phyloP scores from a whole-genome alignment of 2,797 vertebrate genomes.

The Poeciliopsis gracilis region DNA sequence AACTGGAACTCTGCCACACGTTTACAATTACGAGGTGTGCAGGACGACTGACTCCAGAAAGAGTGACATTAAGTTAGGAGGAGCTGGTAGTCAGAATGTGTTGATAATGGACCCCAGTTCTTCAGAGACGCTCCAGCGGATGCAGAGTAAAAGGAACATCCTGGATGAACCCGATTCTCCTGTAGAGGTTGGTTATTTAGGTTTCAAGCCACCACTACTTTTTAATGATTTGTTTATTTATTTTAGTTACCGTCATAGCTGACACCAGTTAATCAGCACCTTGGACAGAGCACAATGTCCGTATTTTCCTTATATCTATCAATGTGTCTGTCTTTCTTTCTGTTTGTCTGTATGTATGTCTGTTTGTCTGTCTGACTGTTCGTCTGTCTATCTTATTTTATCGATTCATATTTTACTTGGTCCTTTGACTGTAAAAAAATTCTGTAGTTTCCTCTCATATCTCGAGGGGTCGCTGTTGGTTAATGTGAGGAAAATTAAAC shows the following conservation, averaged over 20 bases:
- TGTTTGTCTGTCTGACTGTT: neutral
- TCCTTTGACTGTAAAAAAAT: neutral
- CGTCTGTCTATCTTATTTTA: neutral
- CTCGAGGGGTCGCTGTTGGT: slow-evolving; percentile 79
- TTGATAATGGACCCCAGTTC: slow-evolving; percentile 58
- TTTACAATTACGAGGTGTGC: neutral
- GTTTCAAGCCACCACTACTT: neutral
- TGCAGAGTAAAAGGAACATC: slow-evolving; percentile 54
- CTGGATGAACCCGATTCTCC: slow-evolving; percentile 54
- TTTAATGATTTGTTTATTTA: neutral
- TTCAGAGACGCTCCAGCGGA: slow-evolving; percentile 62
- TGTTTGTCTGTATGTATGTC: neutral
- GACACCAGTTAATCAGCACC: slow-evolving; percentile 28
- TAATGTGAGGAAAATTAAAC: slow-evolving; percentile 31
- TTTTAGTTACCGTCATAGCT: neutral
- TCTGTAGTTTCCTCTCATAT: slow-evolving; percentile 47
- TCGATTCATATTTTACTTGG: neutral
- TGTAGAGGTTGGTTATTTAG: slow-evolving; percentile 45
- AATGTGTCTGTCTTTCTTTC: slow-evolving; percentile 14
- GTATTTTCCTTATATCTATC: neutral
- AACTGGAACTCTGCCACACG: slow-evolving; percentile 37
- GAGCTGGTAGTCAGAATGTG: slow-evolving; percentile 62
- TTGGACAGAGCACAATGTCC: slow-evolving; percentile 21
- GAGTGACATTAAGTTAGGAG: slow-evolving; percentile 30
- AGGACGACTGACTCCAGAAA: slow-evolving; percentile 3